Percentiles rank a stretch among this genome's conserved stretches.
Evolutionary conservation across 1,140 invertebrate species (phyloP).

Genomic region (Drosophila pseudoananassae): DNA sequence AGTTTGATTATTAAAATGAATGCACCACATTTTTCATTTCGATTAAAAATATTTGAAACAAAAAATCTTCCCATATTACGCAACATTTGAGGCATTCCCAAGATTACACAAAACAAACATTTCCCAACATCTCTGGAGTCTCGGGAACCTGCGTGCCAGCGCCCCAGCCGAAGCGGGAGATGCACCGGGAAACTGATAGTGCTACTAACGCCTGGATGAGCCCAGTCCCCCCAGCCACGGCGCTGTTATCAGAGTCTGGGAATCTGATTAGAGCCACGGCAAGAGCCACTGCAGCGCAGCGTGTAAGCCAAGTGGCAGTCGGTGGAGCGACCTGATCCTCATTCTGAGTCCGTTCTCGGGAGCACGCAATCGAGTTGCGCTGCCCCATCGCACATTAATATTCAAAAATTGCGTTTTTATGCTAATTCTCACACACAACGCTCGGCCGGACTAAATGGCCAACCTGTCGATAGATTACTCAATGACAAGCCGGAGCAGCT

Average conservation of each 20-base stretch:
- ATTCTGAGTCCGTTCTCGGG: slow-evolving; percentile 10
- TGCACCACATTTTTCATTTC: too few species aligned
- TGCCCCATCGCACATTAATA: slow-evolving; percentile 74
- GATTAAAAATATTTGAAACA: not conserved
- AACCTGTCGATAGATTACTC: slow-evolving; percentile 83
- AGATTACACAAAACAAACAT: slow-evolving; percentile 66
- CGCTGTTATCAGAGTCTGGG: slow-evolving; percentile 60
- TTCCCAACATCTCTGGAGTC: slow-evolving; percentile 59
- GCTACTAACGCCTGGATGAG: slow-evolving; percentile 35
- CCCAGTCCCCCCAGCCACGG: slow-evolving; percentile 37
- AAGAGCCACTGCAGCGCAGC: slow-evolving; percentile 27
- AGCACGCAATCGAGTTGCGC: slow-evolving; percentile 64
- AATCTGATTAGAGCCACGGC: slow-evolving; percentile 45
- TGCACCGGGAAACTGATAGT: slow-evolving; percentile 41
- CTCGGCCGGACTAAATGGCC: slow-evolving; percentile 49
- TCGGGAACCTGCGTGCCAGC: slow-evolving; percentile 52
- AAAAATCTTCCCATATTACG: slow-evolving; percentile 46
- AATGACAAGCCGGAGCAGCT: slow-evolving; percentile 70
- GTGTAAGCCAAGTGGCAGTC: slow-evolving; percentile 75
- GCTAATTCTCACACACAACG: slow-evolving; percentile 75
- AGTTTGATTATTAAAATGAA: too few species aligned
- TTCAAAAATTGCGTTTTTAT: slow-evolving; percentile 84
- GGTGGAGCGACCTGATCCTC: slow-evolving; percentile 29
- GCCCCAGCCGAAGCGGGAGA: slow-evolving; percentile 30
- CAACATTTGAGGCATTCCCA: slow-evolving; percentile 57